Base-by-base conservation (phyloP, 1,140 invertebrate species). In the Zaprionus taronus region DNA sequence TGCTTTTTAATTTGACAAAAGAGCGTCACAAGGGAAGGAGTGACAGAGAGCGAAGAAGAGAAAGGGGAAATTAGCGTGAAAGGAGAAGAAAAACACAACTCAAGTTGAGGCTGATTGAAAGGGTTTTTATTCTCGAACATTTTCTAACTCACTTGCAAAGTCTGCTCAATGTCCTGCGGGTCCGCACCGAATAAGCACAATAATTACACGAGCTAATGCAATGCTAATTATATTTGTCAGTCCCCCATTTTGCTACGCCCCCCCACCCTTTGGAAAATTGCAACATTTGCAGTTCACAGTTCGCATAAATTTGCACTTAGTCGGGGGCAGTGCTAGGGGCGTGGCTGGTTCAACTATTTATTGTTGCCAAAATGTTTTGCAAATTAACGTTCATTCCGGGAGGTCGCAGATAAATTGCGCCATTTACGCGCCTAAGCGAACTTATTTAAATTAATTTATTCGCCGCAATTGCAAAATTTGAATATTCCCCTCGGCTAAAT, bases 1-100 rank as follows among this genome's bases (percentile, higher is more conserved):
- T 72, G 79, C 72, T 81, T 89, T 87, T 89, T 87, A 87, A 87
- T 87, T 89, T 89, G 84, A 80, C 85, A 90, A 90, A 90, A 80
- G 76, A 77, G 70, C 64, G 78, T 34, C 60, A 31, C 28, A 7
- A 28, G 47, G 68, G 81, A 38, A 2, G n/a, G 38, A 44, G 36
- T 5, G 38, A 41, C 15, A 6, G 38, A 41, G 0, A 5, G 38
- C 9, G 38, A 15, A 5, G 15, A n/a, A 4, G 7, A 31, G 7
- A 47, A 26, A 26, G 24, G 41, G 7, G 82, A 90, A 90, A 90
- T 90, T 90, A 90, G 81, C 81, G 76, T 74, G 66, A 79, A 75
- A 89, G 74, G 68, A 49, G 75, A 89, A 87, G 77, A 81, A 89
- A 83, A 83, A 87, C 77, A 89, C 62, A 89, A 87, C 70, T 84